Percentiles rank a stretch among this genome's conserved stretches.
These are phyloP conservation scores for Mormoops blainvillei DNA, from an alignment of 2,113 vertebrate genomes.

Conservation along the genomic window DNA sequence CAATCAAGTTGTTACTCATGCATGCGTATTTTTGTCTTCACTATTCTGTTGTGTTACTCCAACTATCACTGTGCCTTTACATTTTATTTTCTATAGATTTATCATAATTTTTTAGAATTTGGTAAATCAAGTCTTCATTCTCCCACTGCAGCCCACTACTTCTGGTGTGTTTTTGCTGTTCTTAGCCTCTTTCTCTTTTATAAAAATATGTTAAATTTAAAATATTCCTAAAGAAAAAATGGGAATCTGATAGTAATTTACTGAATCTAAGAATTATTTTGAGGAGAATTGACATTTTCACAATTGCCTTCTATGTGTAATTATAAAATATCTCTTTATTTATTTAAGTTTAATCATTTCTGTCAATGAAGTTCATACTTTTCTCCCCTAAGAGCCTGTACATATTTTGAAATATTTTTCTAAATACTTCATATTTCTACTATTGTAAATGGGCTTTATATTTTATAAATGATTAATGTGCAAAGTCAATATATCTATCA, in stretches of 20 bases:
- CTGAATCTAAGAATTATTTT: not conserved
- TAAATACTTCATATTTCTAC: not conserved
- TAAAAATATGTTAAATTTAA: not conserved
- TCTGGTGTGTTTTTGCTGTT: not conserved
- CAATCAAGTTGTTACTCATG: not conserved
- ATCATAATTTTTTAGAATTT: not conserved
- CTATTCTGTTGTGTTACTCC: not conserved
- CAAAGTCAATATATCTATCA: not conserved
- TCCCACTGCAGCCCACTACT: not conserved
- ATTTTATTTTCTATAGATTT: not conserved
- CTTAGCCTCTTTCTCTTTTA: not conserved
- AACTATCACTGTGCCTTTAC: not conserved
- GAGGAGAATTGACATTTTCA: not conserved
- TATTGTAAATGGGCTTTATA: not conserved
- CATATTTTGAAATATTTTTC: not conserved
- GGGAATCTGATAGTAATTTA: not conserved
- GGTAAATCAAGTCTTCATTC: not conserved
- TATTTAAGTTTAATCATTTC: not conserved
- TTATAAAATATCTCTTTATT: not conserved
- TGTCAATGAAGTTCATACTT: not conserved
- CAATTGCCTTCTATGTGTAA: not conserved
- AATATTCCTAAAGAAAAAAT: not conserved
- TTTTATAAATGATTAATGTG: not conserved
- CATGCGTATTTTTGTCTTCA: not conserved
- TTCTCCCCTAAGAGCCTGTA: not conserved